Percentiles rank a stretch among this genome's conserved stretches.
Conservation (phyloP, 2,888 invertebrate genomes). For the Cheiracanthium punctorium region DNA sequence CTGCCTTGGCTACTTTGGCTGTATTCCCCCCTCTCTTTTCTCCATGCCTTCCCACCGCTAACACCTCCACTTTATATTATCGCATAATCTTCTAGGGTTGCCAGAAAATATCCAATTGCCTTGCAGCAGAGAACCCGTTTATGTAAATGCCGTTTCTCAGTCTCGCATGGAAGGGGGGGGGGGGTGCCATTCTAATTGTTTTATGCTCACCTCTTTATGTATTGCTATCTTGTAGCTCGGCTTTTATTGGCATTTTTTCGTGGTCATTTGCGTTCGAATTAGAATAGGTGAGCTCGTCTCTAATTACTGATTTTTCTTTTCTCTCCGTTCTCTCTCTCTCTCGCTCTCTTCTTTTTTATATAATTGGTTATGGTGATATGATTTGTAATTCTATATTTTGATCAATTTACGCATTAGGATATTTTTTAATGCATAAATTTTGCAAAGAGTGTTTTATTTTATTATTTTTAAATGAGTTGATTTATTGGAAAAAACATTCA, state of each 20-base stretch:
- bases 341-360: not conserved
- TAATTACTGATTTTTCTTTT: too few species aligned
- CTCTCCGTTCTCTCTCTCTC: not conserved
- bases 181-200: conserved; percentile 13
- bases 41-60: not conserved
- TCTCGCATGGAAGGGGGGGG: not conserved
- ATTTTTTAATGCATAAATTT: too few species aligned
- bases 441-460: too few species aligned
- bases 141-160: conserved; percentile 13
- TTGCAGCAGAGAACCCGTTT: not conserved
- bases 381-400: too few species aligned
- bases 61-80: not conserved
- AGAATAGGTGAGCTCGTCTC: not conserved
- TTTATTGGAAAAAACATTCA: too few species aligned
- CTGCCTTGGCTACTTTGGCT: not conserved
- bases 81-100: conserved; percentile 6
- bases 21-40: not conserved
- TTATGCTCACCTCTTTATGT: conserved; percentile 17
- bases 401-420: too few species aligned
- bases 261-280: not conserved
- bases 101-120: conserved; percentile 6
- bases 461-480: too few species aligned
- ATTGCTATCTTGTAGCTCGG: conserved; percentile 20
- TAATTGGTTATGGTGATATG: not conserved
- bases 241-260: conserved; percentile 5